Percentiles rank a stretch among this genome's conserved stretches.
phyloP scores from a whole-genome alignment of 2,888 invertebrate genomes.

The Glaucopsyche alexis region DNA sequence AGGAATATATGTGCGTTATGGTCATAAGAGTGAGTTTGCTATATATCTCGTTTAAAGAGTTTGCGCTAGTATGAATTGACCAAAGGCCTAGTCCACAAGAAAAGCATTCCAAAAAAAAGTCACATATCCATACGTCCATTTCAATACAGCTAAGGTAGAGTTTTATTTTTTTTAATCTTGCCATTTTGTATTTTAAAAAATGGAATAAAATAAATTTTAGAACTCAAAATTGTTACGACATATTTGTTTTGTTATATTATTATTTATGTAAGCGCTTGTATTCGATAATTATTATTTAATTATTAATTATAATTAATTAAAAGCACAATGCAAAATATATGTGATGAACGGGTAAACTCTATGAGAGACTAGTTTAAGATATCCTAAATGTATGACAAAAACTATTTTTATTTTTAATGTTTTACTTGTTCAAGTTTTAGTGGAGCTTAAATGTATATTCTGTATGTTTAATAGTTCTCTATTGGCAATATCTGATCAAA shows the following conservation, averaged over 20 bases:
- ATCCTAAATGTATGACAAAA: constrained; percentile 28
- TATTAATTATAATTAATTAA: constrained; percentile 14
- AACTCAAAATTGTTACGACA: constrained; percentile 18
- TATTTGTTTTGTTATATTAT: constrained; percentile 19
- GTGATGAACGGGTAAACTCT: constrained; percentile 55
- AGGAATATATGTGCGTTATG: too few species aligned
- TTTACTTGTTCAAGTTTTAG: constrained; percentile 30
- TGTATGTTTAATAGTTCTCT: constrained; percentile 7
- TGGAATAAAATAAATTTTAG: constrained; percentile 3
- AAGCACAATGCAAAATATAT: constrained; percentile 37
- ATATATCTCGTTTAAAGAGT: too few species aligned
- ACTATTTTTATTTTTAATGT: constrained; percentile 28
- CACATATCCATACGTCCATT: constrained; percentile 27
- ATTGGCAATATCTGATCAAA: constrained; percentile 18
- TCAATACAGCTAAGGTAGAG: background rate
- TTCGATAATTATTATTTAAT: constrained; percentile 19
- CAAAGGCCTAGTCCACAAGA: background rate
- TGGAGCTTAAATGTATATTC: constrained; percentile 27
- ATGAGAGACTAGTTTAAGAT: constrained; percentile 32
- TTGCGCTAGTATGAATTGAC: background rate
- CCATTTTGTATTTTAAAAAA: constrained; percentile 14
- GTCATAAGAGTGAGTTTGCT: background rate
- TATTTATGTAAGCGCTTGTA: constrained; percentile 19
- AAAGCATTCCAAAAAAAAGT: constrained; percentile 28
- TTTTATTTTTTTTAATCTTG: constrained; percentile 18